Evolutionary conservation across 2,797 vertebrate genomes (phyloP), one percentile per base, ranked within the genome.

Genomic region (Enteromius argenteus): DNA sequence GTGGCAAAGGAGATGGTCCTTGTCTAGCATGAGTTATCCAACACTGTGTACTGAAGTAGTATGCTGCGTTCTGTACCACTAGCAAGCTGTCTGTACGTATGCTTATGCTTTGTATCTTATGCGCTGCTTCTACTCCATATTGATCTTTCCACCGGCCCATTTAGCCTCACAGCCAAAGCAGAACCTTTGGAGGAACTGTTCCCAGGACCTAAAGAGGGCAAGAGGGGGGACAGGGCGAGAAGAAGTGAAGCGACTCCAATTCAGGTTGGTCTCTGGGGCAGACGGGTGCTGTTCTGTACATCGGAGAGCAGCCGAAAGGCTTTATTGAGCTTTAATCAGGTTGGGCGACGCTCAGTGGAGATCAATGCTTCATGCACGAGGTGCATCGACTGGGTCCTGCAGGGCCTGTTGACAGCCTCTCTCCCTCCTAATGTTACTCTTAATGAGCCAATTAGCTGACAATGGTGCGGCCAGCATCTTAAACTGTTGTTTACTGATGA

Each of bases 361-460:
- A 96, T 95, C 95, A 94, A 95, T 95, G 94, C 92, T 94, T 90
- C 90, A 92, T 93, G 93, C 92, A 91, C 92, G 90, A 93, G 68
- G 68, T 72, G 92, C 93, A 94, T 93, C 92, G 94, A 94, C 93
- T 94, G 79, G 93, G 92, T 93, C 89, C 88, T 89, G 81, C 92
- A 93, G 94, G 93, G 92, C 93, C 93, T 92, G 93, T 94, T 90
- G 91, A 91, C 93, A 91, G 91, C 91, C 93, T 92, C 90, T 93
- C 92, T 94, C 91, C 92, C 93, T 93, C 94, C 94, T 95, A 94
- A 95, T 94, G 94, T 94, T 94, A 93, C 93, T 91, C 93, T 94
- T 96, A 96, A 96, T 95, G 94, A 95, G 94, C 94, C 94, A 95
- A 95, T 96, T 96, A 96, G 94, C 93, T 93, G 93, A 93, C 93